Evolutionary conservation across 2,888 invertebrate species (phyloP).

Genomic region (Bibio marci): DNA sequence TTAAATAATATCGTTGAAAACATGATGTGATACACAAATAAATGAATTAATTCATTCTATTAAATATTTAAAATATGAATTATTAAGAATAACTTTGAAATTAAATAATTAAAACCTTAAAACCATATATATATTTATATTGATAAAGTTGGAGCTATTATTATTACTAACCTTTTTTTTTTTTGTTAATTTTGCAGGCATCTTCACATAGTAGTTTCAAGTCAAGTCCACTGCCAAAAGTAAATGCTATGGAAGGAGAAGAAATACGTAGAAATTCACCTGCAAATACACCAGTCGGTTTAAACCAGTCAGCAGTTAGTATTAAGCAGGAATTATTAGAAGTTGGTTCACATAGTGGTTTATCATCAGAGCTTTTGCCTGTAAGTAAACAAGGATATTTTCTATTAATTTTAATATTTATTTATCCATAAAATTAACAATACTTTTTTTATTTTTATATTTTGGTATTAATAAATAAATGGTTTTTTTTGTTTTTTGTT

Average conservation of each 20-base stretch:
- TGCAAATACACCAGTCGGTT: constrained; percentile 20
- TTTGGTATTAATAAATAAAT: constrained; percentile 2
- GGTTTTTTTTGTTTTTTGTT: constrained; percentile 5
- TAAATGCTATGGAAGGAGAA: constrained; percentile 37
- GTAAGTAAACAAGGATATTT: constrained; percentile 20
- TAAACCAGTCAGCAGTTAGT: constrained; percentile 29
- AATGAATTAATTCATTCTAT: too few species aligned
- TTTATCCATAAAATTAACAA: background rate
- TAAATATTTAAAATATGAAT: too few species aligned
- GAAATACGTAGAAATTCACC: constrained; percentile 29
- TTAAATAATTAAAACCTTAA: too few species aligned
- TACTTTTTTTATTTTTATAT: constrained; percentile 3
- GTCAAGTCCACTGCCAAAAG: constrained; percentile 47
- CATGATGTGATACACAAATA: too few species aligned
- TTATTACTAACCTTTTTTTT: too few species aligned
- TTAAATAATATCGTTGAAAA: too few species aligned
- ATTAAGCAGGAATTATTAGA: constrained; percentile 31
- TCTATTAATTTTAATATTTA: background rate
- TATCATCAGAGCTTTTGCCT: constrained; percentile 27
- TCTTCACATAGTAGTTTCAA: constrained; percentile 46
- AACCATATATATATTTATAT: too few species aligned
- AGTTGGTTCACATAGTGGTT: constrained; percentile 25
- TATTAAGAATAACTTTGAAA: too few species aligned
- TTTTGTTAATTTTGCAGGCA: too few species aligned
- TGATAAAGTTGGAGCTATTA: too few species aligned